Percentiles rank a stretch among this genome's conserved stretches.
Conservation (phyloP, 2,888 invertebrate genomes). For the Melanotus villosus region DNA sequence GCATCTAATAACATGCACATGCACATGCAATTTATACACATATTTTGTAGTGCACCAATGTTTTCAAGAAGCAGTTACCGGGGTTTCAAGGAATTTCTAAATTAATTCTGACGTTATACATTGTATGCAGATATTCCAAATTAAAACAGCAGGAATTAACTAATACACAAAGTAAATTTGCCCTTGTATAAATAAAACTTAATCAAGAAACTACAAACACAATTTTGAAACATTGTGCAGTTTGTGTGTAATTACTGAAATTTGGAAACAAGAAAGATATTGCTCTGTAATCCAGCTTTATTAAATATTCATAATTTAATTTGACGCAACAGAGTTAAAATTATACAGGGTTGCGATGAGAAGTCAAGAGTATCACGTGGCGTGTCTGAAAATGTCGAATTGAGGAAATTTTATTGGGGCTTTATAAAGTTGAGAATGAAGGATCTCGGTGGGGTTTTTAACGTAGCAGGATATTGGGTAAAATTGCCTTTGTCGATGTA, state of each 20-base stretch:
- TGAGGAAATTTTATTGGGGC: slow-evolving; percentile 2
- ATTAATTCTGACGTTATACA: too few relatives aligned
- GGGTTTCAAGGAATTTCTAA: too few relatives aligned
- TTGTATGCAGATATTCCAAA: too few relatives aligned
- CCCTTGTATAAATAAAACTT: too few relatives aligned
- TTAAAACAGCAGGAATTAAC: too few relatives aligned
- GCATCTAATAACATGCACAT: too few relatives aligned
- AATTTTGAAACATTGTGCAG: too few relatives aligned
- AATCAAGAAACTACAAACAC: too few relatives aligned
- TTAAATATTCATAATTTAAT: slow-evolving; percentile 18
- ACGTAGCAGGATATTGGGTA: slow-evolving; percentile 2
- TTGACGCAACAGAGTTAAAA: slow-evolving; percentile 10
- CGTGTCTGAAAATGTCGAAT: slow-evolving; percentile 4
- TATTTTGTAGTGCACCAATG: too few relatives aligned
- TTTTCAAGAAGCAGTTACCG: too few relatives aligned
- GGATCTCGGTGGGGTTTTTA: slow-evolving; percentile 3
- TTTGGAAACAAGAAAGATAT: slow-evolving; percentile 6
- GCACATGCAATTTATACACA: too few relatives aligned
- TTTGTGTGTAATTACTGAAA: slow-evolving; percentile 2
- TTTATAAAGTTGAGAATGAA: slow-evolving; percentile 10
- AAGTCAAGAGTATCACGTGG: neutral
- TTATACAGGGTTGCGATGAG: neutral
- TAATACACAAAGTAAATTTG: too few relatives aligned
- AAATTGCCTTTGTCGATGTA: neutral
- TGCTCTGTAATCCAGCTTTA: neutral